Base-by-base conservation (phyloP, 2,797 vertebrate species). In the Chromis chromis region DNA sequence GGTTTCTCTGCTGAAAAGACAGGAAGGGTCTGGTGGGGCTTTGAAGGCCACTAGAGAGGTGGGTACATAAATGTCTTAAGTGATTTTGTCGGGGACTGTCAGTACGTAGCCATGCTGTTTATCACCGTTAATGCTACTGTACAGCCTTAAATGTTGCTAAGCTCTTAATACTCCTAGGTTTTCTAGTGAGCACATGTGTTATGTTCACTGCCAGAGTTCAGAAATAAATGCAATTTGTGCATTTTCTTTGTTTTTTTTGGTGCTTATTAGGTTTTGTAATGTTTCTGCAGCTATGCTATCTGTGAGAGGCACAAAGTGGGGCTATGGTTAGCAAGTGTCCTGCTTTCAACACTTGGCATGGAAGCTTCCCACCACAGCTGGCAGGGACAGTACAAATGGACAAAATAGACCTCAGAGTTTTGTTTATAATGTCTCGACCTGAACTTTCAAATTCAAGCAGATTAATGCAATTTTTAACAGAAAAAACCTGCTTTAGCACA, bases 1-100 rank as follows among this genome's bases (percentile, higher is more conserved):
- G 28, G 39, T 54, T 66, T 46, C 40, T 66, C 63, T 53, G 27
- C 63, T 60, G 40, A 17, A 69, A 49, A 33, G 48, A 62, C 39
- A 25, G 16, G 6, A 31, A 14, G 58, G 19, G 44, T 71, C 39
- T 46, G 39, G 14, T 62, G 58, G 58, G 58, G 22, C 25, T 24
- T 28, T 16, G 64, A 55, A 7, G 42, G 61, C 49, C 53, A 69
- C 60, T 31, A 56, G 24, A 53, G 12, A 25, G 17, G 7, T 3
- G 10, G 9, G 12, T 21, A 28, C 27, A 28, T 58, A 3, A 74
- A 36, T 66, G 3, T 4, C 28, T 19, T 61, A 19, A 25, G 36
- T 46, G 49, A 8, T 49, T 49, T 48, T 31, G 46, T 49, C n/a
- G 10, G 12, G 21, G 36, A 28, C 42, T 64, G 53, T 57, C n/a